phyloP scores from a whole-genome alignment of 2,797 vertebrate species.

The Lepilemur septentrionalis region DNA sequence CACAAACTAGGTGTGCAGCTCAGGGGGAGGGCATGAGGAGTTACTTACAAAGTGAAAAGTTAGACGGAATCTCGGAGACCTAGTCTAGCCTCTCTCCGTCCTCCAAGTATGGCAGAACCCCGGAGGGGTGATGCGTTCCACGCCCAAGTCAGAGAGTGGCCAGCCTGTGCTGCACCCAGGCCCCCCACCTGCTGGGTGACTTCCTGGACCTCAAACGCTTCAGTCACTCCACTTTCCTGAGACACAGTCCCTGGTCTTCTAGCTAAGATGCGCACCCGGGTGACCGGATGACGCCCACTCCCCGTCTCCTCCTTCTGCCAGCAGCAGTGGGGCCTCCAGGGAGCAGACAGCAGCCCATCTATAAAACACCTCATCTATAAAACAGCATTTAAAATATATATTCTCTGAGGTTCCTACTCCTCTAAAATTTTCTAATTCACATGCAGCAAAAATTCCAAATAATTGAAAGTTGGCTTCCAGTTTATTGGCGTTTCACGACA shows the following conservation, averaged over 20 bases:
- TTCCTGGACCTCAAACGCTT: rapidly evolving
- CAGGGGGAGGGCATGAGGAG: neutral
- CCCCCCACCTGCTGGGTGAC: rapidly evolving
- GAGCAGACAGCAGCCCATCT: too few species aligned
- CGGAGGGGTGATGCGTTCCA: rapidly evolving
- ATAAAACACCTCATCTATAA: too few species aligned
- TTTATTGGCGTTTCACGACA: neutral
- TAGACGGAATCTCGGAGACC: too few species aligned
- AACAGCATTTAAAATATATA: neutral
- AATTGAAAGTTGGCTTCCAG: neutral
- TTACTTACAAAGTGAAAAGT: too few species aligned
- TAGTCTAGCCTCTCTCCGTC: rapidly evolving
- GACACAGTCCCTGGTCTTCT: neutral
- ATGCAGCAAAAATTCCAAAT: neutral
- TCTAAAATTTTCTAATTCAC: neutral
- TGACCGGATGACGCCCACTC: rapidly evolving
- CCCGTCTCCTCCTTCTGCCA: rapidly evolving
- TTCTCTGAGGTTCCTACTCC: neutral
- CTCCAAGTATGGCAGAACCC: too few species aligned
- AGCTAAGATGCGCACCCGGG: rapidly evolving
- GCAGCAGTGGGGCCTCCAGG: rapidly evolving
- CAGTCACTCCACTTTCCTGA: rapidly evolving
- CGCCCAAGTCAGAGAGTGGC: rapidly evolving
- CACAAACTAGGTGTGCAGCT: neutral
- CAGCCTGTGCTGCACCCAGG: neutral